These are phyloP conservation scores for Halcyon leucocephala DNA, from an alignment of 2,797 vertebrate genomes.

Conservation along the genomic window DNA sequence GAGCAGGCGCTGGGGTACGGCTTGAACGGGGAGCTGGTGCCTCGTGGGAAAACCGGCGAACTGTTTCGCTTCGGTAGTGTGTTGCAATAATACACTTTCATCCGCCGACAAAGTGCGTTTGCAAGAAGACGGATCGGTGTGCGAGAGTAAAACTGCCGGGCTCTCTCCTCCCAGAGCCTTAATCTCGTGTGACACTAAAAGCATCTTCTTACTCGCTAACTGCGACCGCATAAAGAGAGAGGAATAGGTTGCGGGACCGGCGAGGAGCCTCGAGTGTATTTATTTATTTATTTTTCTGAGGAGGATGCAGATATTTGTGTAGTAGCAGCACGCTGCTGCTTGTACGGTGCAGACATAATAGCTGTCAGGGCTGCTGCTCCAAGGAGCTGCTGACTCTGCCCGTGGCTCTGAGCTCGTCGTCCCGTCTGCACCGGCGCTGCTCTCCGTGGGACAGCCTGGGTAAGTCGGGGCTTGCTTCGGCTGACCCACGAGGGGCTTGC, in stretches of 20 bases:
- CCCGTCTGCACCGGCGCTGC: not conserved
- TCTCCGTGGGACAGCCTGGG: not conserved
- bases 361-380: not conserved
- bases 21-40: not conserved
- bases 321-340: not conserved
- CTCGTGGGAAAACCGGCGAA: constrained; percentile 24
- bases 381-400: not conserved
- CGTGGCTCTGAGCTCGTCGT: not conserved
- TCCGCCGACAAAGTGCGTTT: not conserved
- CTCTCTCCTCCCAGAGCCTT: not conserved
- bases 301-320: not conserved
- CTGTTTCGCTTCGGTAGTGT: not conserved
- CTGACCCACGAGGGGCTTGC: not conserved
- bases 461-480: not conserved
- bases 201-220: constrained; percentile 6
- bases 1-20: not conserved
- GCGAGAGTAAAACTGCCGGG: not conserved
- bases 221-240: not conserved
- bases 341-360: not conserved
- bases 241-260: not conserved
- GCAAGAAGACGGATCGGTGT: not conserved
- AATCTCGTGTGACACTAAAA: constrained; percentile 14
- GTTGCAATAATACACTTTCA: not conserved
- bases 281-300: not conserved
- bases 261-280: not conserved